These are phyloP conservation scores for Pitangus sulphuratus DNA, from an alignment of 2,797 vertebrate genomes.

Conservation along the genomic window DNA sequence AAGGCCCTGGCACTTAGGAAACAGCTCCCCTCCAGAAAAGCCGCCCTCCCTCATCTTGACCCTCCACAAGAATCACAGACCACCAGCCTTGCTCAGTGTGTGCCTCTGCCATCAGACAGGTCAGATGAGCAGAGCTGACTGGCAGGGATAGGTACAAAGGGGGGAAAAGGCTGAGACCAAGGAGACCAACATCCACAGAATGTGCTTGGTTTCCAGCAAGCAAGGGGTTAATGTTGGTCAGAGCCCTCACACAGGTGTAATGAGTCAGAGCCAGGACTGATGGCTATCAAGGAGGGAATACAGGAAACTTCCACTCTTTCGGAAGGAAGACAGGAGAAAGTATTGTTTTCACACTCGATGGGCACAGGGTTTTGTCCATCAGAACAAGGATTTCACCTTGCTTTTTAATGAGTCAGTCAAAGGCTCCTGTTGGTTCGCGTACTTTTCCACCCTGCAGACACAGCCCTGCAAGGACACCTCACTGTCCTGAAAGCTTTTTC, in stretches of 20 bases:
- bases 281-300: conserved; percentile 25
- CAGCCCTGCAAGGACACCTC: not conserved
- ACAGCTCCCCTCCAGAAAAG: not conserved
- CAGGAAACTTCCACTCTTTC: conserved; percentile 41
- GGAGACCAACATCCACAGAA: not conserved
- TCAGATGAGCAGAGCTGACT: not conserved
- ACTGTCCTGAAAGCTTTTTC: not conserved
- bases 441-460: not conserved
- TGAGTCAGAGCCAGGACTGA: not conserved
- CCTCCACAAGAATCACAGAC: not conserved
- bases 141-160: not conserved
- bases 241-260: conserved; percentile 12
- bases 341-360: not conserved
- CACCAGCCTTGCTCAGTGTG: not conserved
- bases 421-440: not conserved
- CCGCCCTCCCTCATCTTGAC: not conserved
- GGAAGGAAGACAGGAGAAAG: conserved; percentile 22
- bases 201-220: not conserved
- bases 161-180: not conserved
- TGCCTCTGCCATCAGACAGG: not conserved
- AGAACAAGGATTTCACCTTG: not conserved
- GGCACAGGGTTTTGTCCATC: not conserved
- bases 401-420: not conserved
- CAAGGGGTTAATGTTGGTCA: not conserved
- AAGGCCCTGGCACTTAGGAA: not conserved